Evolutionary conservation across 1,140 invertebrate species (phyloP).

Genomic region (Trichonephila clavata): DNA sequence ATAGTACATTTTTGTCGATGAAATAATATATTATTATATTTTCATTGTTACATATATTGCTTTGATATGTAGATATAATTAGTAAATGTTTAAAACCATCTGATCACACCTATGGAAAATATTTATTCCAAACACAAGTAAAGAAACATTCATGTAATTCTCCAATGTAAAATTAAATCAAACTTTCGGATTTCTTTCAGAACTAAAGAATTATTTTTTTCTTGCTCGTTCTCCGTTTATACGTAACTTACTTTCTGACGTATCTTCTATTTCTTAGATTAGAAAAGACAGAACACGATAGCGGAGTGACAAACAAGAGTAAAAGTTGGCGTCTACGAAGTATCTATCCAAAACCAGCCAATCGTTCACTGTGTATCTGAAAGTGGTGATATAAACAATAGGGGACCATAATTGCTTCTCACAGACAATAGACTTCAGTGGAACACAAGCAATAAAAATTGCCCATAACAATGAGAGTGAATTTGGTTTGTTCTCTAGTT

Average conservation of each 20-base stretch:
- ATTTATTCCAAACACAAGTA: no score
- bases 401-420: conserved; percentile 50
- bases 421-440: conserved; percentile 32
- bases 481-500: conserved; percentile 15
- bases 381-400: conserved; percentile 42
- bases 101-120: no score
- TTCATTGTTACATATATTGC: no score
- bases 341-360: neutral
- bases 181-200: neutral
- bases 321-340: neutral
- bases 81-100: no score
- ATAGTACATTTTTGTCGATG: no score
- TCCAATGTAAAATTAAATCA: neutral
- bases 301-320: neutral
- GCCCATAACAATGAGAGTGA: conserved; percentile 34
- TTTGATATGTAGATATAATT: no score
- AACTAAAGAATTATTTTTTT: neutral
- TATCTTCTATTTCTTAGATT: no score
- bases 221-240: no score
- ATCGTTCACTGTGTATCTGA: neutral
- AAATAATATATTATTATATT: no score
- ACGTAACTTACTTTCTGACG: no score
- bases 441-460: neutral
- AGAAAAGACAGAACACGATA: neutral
- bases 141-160: no score